Evolutionary conservation across 2,797 vertebrate species (phyloP).

Genomic region (Schizopygopsis malacanthus): DNA sequence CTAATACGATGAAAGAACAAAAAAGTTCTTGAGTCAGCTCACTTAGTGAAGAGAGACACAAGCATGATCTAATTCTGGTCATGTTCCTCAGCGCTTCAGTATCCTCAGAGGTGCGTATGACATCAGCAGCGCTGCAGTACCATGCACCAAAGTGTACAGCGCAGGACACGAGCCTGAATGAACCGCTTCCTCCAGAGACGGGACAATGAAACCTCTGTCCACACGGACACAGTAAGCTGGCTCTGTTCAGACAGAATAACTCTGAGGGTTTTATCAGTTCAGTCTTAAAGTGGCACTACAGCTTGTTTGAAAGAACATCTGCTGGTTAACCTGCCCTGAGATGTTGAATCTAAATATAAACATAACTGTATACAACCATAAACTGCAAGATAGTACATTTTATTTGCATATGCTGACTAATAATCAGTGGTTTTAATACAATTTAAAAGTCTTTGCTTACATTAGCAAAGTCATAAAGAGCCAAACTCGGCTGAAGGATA

Average conservation of each 20-base stretch:
- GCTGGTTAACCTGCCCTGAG: neutral
- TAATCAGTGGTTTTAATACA: too few relatives aligned
- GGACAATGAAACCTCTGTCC: constrained; percentile 56
- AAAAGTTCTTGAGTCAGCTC: constrained; percentile 50
- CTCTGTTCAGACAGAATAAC: constrained; percentile 23
- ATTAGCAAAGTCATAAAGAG: neutral
- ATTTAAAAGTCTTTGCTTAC: neutral
- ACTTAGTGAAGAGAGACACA: constrained; percentile 37
- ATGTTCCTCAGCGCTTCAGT: constrained; percentile 31
- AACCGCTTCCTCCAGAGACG: constrained; percentile 53
- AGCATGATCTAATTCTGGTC: constrained; percentile 54
- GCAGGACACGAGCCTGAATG: constrained; percentile 66
- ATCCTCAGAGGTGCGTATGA: constrained; percentile 57
- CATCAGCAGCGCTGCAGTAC: constrained; percentile 73
- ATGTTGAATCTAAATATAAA: neutral
- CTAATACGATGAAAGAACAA: constrained; percentile 36
- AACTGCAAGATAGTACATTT: neutral
- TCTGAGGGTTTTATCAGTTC: constrained; percentile 24
- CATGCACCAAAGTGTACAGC: constrained; percentile 81
- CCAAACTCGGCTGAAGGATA: neutral
- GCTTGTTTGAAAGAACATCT: constrained; percentile 24
- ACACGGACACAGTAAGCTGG: constrained; percentile 16
- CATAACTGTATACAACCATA: neutral
- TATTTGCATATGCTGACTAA: neutral
- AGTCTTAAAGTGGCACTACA: constrained; percentile 35